These are phyloP conservation scores for Paraescarpia echinospica DNA, from an alignment of 1,140 invertebrate species.

Conservation along the genomic window DNA sequence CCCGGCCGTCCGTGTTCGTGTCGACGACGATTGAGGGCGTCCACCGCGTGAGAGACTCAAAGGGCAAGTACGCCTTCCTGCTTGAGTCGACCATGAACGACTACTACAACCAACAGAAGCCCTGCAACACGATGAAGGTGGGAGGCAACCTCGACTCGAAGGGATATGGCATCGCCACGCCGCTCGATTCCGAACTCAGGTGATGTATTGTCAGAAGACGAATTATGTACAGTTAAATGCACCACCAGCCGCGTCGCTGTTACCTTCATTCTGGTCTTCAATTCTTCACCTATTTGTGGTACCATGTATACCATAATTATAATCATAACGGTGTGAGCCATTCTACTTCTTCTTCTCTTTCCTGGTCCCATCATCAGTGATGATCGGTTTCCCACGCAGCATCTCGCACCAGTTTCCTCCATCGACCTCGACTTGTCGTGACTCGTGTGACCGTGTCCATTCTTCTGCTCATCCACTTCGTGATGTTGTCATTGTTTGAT, in stretches of 20 bases:
- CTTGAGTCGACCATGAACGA: slow-evolving; percentile 94
- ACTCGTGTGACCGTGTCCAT: too few relatives aligned
- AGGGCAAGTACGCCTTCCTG: slow-evolving; percentile 86
- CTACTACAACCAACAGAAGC: slow-evolving; percentile 87
- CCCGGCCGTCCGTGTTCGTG: slow-evolving; percentile 77
- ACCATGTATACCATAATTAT: too few relatives aligned
- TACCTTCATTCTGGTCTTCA: too few relatives aligned
- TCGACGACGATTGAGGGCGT: slow-evolving; percentile 81
- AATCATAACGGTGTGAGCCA: too few relatives aligned
- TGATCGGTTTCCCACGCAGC: too few relatives aligned
- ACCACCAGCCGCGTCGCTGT: background rate
- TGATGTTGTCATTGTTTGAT: too few relatives aligned
- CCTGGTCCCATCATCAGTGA: too few relatives aligned
- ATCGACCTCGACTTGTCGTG: too few relatives aligned
- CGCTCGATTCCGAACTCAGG: slow-evolving; percentile 78
- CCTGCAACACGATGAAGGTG: slow-evolving; percentile 88
- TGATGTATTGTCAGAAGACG: slow-evolving; percentile 28
- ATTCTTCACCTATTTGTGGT: too few relatives aligned
- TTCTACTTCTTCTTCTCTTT: too few relatives aligned
- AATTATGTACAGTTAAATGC: background rate
- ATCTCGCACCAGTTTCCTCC: too few relatives aligned
- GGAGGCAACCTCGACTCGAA: slow-evolving; percentile 84
- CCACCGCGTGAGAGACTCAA: slow-evolving; percentile 67
- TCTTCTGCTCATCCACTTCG: too few relatives aligned
- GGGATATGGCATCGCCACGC: slow-evolving; percentile 91